These are phyloP conservation scores for Busseola fusca DNA, from an alignment of 2,888 invertebrate species.

Conservation along the genomic window DNA sequence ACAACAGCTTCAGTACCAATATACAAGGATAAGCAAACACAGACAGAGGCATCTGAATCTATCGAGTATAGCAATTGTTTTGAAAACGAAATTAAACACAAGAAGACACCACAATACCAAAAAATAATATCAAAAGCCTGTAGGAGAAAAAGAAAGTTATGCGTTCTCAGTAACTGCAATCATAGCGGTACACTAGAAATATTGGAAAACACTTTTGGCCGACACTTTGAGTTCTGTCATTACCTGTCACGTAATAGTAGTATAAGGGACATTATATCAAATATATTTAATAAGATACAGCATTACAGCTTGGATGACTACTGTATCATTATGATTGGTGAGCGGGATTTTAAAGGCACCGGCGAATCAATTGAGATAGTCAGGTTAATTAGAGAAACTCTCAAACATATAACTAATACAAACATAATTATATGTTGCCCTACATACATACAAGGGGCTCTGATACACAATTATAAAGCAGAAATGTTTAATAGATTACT, in stretches of 20 bases:
- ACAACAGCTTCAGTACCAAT: too few relatives aligned
- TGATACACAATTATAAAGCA: neutral
- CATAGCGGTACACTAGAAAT: neutral
- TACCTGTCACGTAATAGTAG: neutral
- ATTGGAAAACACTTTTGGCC: neutral
- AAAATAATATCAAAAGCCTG: neutral
- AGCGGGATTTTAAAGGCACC: neutral
- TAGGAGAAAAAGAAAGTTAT: neutral
- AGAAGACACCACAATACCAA: neutral
- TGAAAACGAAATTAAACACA: neutral
- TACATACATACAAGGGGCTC: neutral
- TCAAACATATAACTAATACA: neutral
- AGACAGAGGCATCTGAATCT: neutral
- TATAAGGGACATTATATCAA: too few relatives aligned
- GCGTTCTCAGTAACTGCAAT: neutral
- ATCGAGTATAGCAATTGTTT: neutral
- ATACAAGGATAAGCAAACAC: too few relatives aligned
- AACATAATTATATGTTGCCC: neutral
- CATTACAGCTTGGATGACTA: neutral
- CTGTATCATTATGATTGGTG: neutral
- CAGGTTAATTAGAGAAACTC: neutral
- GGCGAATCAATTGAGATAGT: neutral
- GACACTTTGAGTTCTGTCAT: neutral
- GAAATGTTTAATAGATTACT: constrained; percentile 1
- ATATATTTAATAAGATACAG: neutral